These are phyloP conservation scores for Cheiracanthium punctorium DNA, from an alignment of 2,888 invertebrate species.

Conservation along the genomic window DNA sequence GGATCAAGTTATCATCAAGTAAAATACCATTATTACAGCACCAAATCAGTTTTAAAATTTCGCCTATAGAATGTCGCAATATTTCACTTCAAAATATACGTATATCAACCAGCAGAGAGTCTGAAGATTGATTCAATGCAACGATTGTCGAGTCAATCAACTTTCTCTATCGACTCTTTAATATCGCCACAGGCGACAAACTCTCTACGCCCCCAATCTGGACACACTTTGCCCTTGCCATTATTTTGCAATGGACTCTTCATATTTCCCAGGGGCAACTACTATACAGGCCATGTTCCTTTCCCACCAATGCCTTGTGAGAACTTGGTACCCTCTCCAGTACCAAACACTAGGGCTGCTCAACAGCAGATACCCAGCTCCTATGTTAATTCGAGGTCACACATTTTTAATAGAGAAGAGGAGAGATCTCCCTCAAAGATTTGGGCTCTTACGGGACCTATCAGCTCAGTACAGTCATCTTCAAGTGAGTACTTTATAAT, in stretches of 20 bases:
- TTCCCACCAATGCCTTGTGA: constrained; percentile 31
- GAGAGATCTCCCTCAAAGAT: constrained; percentile 32
- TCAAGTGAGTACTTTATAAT: neutral
- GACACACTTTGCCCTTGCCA: constrained; percentile 31
- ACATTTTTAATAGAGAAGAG: constrained; percentile 23
- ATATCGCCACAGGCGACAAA: constrained; percentile 39
- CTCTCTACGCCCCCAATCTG: constrained; percentile 5
- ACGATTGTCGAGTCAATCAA: constrained; percentile 47
- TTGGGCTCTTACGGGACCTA: constrained; percentile 30
- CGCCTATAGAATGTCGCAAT: neutral
- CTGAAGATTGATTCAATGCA: constrained; percentile 32
- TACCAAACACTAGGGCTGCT: constrained; percentile 9
- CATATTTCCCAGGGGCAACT: constrained; percentile 46
- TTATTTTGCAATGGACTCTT: constrained; percentile 51
- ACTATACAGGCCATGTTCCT: constrained; percentile 25
- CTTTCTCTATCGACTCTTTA: constrained; percentile 46
- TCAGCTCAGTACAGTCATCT: constrained; percentile 19
- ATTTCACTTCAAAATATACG: neutral
- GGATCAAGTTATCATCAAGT: too few species aligned
- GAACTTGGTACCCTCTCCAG: neutral
- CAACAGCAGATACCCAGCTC: constrained; percentile 4
- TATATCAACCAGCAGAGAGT: neutral
- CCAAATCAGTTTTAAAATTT: too few species aligned
- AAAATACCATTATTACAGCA: too few species aligned
- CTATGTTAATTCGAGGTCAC: neutral